Conservation (phyloP, 2,113 vertebrate genomes). For the Dasyprocta punctata region DNA sequence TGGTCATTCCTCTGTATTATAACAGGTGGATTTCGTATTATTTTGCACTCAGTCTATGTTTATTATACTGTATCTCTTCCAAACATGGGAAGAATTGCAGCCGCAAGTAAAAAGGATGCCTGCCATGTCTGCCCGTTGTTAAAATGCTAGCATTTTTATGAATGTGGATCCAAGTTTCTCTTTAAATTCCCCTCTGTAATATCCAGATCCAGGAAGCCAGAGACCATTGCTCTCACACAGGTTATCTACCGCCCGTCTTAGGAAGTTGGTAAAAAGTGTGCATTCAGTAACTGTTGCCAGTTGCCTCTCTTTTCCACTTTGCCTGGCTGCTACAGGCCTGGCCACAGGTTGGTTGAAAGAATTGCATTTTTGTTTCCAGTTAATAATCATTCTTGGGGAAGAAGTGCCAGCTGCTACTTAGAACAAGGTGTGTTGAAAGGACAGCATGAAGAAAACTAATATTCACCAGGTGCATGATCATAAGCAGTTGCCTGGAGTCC, state of each 20-base stretch:
- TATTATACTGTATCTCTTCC: background rate
- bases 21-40: background rate
- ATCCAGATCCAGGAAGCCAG: background rate
- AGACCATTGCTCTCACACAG: background rate
- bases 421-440: background rate
- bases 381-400: conserved; percentile 14
- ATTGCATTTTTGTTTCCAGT: conserved; percentile 52
- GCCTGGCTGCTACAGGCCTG: background rate
- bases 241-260: background rate
- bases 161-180: background rate
- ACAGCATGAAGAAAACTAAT: background rate
- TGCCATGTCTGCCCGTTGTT: background rate
- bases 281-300: background rate
- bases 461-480: background rate
- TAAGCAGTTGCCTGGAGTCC: background rate
- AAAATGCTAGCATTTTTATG: background rate
- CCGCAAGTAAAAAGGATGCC: background rate
- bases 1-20: background rate
- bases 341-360: conserved; percentile 32
- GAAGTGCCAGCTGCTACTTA: conserved; percentile 36
- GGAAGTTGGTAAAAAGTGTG: background rate
- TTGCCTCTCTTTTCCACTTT: background rate
- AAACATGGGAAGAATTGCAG: background rate
- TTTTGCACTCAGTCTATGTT: background rate
- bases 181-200: background rate